phyloP scores from a whole-genome alignment of 2,888 invertebrate genomes.

The Nephrotoma appendiculata region DNA sequence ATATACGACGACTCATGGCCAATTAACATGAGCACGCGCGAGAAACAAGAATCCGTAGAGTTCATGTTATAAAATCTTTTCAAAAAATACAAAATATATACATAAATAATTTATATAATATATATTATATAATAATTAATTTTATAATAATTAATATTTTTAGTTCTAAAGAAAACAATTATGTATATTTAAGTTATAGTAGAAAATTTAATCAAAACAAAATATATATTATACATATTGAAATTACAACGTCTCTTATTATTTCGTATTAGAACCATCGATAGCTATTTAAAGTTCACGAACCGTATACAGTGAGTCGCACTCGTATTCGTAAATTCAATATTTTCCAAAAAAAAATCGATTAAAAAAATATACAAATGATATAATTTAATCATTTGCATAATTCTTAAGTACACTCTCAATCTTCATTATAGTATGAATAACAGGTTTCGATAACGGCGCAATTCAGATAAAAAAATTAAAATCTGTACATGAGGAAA shows the following conservation, averaged over 20 bases:
- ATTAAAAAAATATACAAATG: too few species aligned
- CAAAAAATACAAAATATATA: neutral
- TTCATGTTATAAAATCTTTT: neutral
- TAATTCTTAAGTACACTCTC: too few species aligned
- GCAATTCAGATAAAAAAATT: too few species aligned
- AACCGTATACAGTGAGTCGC: too few species aligned
- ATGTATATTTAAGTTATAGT: neutral
- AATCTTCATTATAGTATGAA: too few species aligned
- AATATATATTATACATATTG: neutral
- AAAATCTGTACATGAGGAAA: too few species aligned
- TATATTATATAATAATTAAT: neutral
- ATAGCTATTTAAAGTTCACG: too few species aligned
- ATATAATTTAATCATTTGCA: too few species aligned
- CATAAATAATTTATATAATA: neutral
- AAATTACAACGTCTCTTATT: neutral
- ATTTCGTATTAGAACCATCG: too few species aligned
- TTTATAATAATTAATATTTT: neutral
- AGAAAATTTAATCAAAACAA: neutral
- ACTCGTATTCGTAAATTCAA: too few species aligned
- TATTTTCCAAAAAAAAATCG: too few species aligned
- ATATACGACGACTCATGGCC: neutral
- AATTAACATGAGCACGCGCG: neutral
- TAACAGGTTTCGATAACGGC: too few species aligned
- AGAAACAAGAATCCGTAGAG: neutral
- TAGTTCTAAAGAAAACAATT: neutral